phyloP scores from a whole-genome alignment of 1,140 invertebrate genomes.

The Nebria ingens region DNA sequence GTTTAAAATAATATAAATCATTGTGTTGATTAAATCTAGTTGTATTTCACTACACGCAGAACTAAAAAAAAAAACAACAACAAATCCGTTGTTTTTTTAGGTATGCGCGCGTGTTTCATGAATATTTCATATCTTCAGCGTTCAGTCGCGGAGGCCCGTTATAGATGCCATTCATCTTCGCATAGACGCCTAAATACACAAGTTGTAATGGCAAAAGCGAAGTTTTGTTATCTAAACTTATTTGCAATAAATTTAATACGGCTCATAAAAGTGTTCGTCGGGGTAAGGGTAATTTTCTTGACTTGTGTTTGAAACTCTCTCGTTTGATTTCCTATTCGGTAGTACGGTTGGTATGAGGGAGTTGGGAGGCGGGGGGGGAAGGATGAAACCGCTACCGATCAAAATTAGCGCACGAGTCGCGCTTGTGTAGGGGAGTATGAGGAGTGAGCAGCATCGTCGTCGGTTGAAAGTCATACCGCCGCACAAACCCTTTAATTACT shows the following conservation, averaged over 20 bases:
- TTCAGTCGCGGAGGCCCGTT: background rate
- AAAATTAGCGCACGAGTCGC: background rate
- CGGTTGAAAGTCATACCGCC: background rate
- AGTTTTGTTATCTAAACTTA: conserved; percentile 3
- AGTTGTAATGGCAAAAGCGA: conserved; percentile 3
- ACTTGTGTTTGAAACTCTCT: conserved; percentile 7
- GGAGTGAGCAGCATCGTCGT: background rate
- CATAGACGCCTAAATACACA: conserved; percentile 9
- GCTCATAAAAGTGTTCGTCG: conserved; percentile 4
- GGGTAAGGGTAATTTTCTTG: conserved; percentile 3
- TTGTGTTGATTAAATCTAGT: too few species aligned
- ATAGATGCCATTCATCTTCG: background rate
- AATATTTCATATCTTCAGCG: background rate
- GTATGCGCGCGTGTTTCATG: background rate
- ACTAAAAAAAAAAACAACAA: too few species aligned
- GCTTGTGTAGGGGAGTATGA: background rate
- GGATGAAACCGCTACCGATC: background rate
- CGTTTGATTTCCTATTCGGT: background rate
- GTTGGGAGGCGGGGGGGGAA: too few species aligned
- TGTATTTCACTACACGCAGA: too few species aligned
- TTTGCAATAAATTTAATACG: conserved; percentile 9
- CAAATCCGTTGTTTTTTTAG: too few species aligned
- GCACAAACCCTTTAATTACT: conserved; percentile 4
- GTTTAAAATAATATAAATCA: too few species aligned
- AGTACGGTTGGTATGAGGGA: background rate